Evolutionary conservation across 1,140 invertebrate genomes (phyloP).

Genomic region (Nasonia vitripennis): DNA sequence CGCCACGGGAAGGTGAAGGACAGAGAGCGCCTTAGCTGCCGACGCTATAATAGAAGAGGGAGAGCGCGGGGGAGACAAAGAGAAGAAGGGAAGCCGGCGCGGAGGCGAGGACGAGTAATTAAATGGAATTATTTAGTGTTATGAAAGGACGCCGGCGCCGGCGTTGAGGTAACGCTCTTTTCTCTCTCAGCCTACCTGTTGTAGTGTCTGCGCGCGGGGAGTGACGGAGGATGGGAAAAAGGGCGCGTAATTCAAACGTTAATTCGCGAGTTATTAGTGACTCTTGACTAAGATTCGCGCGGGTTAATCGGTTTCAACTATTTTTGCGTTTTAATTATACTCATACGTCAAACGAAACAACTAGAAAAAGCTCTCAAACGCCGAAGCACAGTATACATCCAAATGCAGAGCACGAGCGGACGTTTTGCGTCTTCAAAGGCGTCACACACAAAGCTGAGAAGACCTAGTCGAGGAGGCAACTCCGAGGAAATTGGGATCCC

Average conservation of each 20-base stretch:
- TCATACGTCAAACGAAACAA: too few relatives aligned
- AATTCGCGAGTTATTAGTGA: conserved; percentile 38
- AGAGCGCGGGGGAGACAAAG: neutral
- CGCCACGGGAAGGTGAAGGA: neutral
- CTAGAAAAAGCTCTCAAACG: neutral
- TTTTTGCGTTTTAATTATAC: too few relatives aligned
- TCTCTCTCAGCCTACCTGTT: conserved; percentile 2
- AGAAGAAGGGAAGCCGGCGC: neutral
- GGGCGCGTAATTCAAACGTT: conserved; percentile 32
- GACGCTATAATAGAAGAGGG: conserved; percentile 1
- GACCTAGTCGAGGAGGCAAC: neutral
- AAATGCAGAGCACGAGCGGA: conserved; percentile 27
- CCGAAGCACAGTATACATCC: neutral
- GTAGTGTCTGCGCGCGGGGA: neutral
- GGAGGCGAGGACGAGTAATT: conserved; percentile 40
- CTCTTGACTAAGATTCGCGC: conserved; percentile 15
- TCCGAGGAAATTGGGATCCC: conserved; percentile 44
- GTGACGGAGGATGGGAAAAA: conserved; percentile 27
- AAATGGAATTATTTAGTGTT: conserved; percentile 51
- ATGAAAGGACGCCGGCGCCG: conserved; percentile 35
- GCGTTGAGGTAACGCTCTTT: conserved; percentile 5
- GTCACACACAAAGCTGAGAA: neutral
- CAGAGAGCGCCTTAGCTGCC: neutral
- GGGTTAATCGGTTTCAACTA: neutral
- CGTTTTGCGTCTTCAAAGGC: neutral